These are phyloP conservation scores for Engraulis encrasicolus DNA, from an alignment of 2,113 vertebrate species.

Conservation along the genomic window DNA sequence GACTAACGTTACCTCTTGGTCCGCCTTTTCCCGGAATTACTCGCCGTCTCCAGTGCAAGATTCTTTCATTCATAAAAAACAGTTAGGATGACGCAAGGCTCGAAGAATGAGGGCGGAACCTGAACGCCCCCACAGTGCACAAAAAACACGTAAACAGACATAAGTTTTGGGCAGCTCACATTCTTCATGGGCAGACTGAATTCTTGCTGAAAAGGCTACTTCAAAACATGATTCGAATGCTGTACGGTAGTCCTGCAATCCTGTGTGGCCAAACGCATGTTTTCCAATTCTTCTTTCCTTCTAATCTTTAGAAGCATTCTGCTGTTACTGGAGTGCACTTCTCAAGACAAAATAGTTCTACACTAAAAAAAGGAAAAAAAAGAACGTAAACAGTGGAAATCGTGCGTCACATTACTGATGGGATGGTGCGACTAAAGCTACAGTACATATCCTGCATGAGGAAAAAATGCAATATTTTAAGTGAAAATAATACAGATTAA, in stretches of 20 bases:
- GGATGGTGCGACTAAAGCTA: too few species aligned
- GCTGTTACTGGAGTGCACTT: too few species aligned
- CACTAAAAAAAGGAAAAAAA: too few species aligned
- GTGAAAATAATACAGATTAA: neutral
- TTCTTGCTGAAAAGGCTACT: too few species aligned
- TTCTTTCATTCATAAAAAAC: slow-evolving; percentile 85
- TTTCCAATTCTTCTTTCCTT: neutral
- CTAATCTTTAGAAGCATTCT: neutral
- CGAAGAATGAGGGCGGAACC: slow-evolving; percentile 78
- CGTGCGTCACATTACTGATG: too few species aligned
- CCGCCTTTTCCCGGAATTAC: slow-evolving; percentile 85
- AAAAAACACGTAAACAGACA: slow-evolving; percentile 72
- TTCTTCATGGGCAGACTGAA: neutral
- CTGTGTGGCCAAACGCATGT: neutral
- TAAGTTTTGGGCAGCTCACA: neutral
- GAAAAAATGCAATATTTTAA: neutral
- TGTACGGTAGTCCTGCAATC: neutral
- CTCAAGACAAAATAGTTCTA: too few species aligned
- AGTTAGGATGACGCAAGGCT: slow-evolving; percentile 76
- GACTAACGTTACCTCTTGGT: slow-evolving; percentile 49
- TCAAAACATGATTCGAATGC: too few species aligned
- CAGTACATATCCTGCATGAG: neutral
- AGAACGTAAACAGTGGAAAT: too few species aligned
- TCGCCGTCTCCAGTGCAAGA: slow-evolving; percentile 73
- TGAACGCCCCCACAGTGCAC: slow-evolving; percentile 66